Percentiles rank a stretch among this genome's conserved stretches.
phyloP scores from a whole-genome alignment of 2,888 invertebrate species.

The Thecophora atra region DNA sequence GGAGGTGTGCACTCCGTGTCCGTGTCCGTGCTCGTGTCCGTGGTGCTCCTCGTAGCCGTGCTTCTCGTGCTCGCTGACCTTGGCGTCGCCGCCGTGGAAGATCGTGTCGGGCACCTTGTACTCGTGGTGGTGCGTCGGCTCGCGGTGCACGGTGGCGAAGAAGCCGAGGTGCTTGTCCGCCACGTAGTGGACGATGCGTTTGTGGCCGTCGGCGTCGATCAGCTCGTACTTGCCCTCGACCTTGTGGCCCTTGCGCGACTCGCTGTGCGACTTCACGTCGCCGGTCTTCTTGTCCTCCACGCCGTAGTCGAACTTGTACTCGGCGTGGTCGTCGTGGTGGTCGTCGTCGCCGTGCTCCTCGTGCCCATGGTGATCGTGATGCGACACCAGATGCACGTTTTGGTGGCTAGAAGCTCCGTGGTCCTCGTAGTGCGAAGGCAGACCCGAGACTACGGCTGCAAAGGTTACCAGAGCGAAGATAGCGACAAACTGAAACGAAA shows the following conservation, averaged over 20 bases:
- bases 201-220: slow-evolving; percentile 58
- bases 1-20: slow-evolving; percentile 37
- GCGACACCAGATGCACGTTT: slow-evolving; percentile 55
- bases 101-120: slow-evolving; percentile 6
- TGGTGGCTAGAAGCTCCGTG: slow-evolving; percentile 55
- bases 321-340: slow-evolving; percentile 51
- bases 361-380: slow-evolving; percentile 44
- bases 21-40: no score
- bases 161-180: slow-evolving; percentile 58
- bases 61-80: slow-evolving; percentile 40
- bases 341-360: slow-evolving; percentile 46
- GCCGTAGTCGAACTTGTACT: slow-evolving; percentile 55
- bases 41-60: not conserved
- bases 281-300: slow-evolving; percentile 57
- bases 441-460: slow-evolving; percentile 40
- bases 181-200: slow-evolving; percentile 57
- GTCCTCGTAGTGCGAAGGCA: slow-evolving; percentile 34
- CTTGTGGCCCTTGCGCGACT: slow-evolving; percentile 55
- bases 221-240: slow-evolving; percentile 58
- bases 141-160: slow-evolving; percentile 53
- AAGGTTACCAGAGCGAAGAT: slow-evolving; percentile 48
- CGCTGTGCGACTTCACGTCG: slow-evolving; percentile 54
- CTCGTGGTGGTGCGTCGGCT: slow-evolving; percentile 47
- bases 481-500: slow-evolving; percentile 44
- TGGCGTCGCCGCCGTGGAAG: slow-evolving; percentile 42